These are phyloP conservation scores for Acleris literana DNA, from an alignment of 2,888 invertebrate species.

Conservation along the genomic window DNA sequence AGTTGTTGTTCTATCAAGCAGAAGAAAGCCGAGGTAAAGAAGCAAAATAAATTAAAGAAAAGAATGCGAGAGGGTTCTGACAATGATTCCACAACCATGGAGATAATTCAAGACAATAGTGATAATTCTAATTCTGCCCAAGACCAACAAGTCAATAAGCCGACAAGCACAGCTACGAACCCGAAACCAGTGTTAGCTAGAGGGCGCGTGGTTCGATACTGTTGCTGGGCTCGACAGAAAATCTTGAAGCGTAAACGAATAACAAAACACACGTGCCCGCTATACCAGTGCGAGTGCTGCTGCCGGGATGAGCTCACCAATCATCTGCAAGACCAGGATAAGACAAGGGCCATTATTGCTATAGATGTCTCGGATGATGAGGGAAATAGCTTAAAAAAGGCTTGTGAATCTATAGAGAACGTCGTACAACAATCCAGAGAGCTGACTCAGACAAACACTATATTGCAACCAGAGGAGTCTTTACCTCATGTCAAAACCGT, in stretches of 20 bases:
- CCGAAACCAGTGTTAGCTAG: not conserved
- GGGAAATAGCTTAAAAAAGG: conserved; percentile 34
- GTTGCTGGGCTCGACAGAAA: conserved; percentile 59
- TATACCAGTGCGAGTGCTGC: conserved; percentile 51
- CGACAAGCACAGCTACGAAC: not conserved
- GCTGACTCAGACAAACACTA: not conserved
- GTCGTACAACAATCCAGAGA: conserved; percentile 38
- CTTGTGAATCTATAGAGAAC: conserved; percentile 41
- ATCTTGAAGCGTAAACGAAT: conserved; percentile 21
- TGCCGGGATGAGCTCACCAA: conserved; percentile 46
- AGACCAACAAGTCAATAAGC: conserved; percentile 7
- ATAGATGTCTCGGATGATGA: conserved; percentile 40
- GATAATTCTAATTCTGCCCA: not conserved
- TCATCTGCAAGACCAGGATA: not conserved
- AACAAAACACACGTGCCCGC: conserved; percentile 44
- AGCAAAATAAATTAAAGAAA: conserved; percentile 2
- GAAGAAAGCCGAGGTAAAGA: conserved; percentile 34
- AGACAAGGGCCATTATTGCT: not conserved
- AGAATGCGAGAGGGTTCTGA: not conserved
- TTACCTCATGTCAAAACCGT: not conserved
- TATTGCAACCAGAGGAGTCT: not conserved
- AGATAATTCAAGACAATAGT: not conserved
- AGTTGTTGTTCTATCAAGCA: conserved; percentile 32
- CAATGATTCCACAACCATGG: not conserved
- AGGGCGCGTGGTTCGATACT: conserved; percentile 40